Evolutionary conservation across 1,140 invertebrate species (phyloP), one percentile per base, ranked within the genome.

Genomic region (Planococcus citri): DNA sequence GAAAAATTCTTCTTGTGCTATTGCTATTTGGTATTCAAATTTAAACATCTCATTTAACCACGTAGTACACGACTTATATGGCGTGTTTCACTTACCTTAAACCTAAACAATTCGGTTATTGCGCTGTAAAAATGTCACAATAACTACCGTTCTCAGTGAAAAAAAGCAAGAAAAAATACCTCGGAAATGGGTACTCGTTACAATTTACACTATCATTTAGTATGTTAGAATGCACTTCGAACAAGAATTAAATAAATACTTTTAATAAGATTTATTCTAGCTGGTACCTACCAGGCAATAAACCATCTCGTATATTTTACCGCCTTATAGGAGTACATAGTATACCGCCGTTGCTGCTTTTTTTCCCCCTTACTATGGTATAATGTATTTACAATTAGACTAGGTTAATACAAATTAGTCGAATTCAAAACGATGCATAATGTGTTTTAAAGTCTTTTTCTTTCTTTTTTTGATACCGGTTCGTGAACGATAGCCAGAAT

Each of bases 311-410:
- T 51, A 51, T 33, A 33, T 33, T 33, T 33, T 33, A 33, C 29
- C 29, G 29, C 4, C 29, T 33, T 33, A 33, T 33, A n/a, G n/a
- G n/a, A n/a, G n/a, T n/a, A n/a, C n/a, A n/a, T n/a, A n/a, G n/a
- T n/a, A 33, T 33, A 33, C 29, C 29, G 29, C 29, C 41, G 4
- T 37, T 8, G 33, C 33, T 14, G 33, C 33, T 14, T 37, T 37
- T 37, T 37, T 37, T 37, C 33, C 6, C 6, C 33, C 33, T n/a
- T n/a, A n/a, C 29, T 2, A 3, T 51, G 6, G 41, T 51, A 51
- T 51, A 51, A 51, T 51, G 41, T 51, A 51, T 51, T 51, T 51
- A 51, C 41, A 51, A 51, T 51, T 51, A 51, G 41, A 51, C 41
- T 51, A 51, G 41, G 41, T 51, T 51, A 51, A 51, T 51, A 51